A percentile compares a stretch with the other conserved stretches of the same genome.
phyloP scores from a whole-genome alignment of 2,113 vertebrate species.

The Neolamprologus sp. region DNA sequence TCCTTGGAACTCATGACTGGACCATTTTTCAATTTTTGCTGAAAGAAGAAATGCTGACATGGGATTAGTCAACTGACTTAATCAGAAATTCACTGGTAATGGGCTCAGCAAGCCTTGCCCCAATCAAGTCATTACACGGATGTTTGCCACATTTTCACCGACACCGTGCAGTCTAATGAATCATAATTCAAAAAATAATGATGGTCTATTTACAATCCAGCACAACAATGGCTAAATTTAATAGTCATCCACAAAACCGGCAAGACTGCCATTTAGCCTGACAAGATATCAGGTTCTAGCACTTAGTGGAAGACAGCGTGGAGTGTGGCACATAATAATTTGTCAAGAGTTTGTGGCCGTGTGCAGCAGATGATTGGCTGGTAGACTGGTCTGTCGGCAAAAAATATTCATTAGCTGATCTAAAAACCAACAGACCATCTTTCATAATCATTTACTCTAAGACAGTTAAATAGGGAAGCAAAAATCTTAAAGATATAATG shows the following conservation, averaged over 20 bases:
- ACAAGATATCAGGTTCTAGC: conserved; percentile 38
- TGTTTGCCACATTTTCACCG: background rate
- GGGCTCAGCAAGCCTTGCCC: background rate
- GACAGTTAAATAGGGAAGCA: background rate
- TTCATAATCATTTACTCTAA: background rate
- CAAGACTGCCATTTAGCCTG: background rate
- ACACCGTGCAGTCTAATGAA: background rate
- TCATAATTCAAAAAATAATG: background rate
- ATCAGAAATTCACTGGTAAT: background rate
- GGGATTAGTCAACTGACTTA: background rate
- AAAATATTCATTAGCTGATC: background rate
- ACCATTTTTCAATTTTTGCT: background rate
- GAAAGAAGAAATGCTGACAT: background rate
- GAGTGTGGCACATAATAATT: conserved; percentile 23
- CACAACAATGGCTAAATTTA: background rate
- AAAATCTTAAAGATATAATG: background rate
- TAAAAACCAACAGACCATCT: background rate
- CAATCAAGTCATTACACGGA: background rate
- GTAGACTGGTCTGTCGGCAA: background rate
- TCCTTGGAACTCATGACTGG: background rate
- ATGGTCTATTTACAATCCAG: background rate
- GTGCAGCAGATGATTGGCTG: background rate
- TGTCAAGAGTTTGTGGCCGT: conserved; percentile 46
- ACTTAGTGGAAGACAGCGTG: conserved; percentile 54
- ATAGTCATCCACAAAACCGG: background rate